Base-by-base conservation (phyloP, 35 echinoderm and acorn worm genomes). In the Amphiura filiformis region DNA sequence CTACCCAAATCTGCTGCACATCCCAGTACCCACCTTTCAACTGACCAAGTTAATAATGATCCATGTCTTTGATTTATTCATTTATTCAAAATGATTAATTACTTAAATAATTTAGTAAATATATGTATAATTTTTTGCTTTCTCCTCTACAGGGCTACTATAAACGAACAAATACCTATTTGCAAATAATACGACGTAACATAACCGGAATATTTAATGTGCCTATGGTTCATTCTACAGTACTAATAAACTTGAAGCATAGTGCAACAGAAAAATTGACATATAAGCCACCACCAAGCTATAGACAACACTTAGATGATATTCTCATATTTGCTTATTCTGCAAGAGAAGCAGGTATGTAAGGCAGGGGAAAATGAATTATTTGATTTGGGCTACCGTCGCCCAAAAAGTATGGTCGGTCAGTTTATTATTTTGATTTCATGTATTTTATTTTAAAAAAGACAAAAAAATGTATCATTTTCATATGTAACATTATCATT, bases 181-280 rank as follows among this genome's bases (percentile, higher is more conserved):
- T 94, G 26, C 38, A 91, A 30, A 97, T 93, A 30, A 57, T 97
- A 17, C 88, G 86, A 22, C 40, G 92, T 35, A 91, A 94, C 39
- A 78, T 88, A 56, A 92, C 88, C 34, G 95, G 95, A 15, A 31
- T 86, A 13, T 92, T 91, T 44, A 37, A 93, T 41, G 95, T 97
- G 23, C 95, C 95, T 31, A 97, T 97, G 95, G 89, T 97, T 22
- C 95, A 97, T 76, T 97, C 95, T 41, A 97, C 95, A 31, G 94
- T 91, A 40, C 78, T 97, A 31, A 70, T 97, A 33, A 88, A 97
- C 61, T 78, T 97, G 17, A 39, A 70, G 56, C 88, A 89, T 84
- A 39, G 80, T 31, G 92, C 70, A 18, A 91, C 95, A 0, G 64
- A 75, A 17, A 31, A 89, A 33, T 79, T 97, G 12, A 88, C 84